Conservation (phyloP, 1,140 invertebrate species). For the Delia radicum region DNA sequence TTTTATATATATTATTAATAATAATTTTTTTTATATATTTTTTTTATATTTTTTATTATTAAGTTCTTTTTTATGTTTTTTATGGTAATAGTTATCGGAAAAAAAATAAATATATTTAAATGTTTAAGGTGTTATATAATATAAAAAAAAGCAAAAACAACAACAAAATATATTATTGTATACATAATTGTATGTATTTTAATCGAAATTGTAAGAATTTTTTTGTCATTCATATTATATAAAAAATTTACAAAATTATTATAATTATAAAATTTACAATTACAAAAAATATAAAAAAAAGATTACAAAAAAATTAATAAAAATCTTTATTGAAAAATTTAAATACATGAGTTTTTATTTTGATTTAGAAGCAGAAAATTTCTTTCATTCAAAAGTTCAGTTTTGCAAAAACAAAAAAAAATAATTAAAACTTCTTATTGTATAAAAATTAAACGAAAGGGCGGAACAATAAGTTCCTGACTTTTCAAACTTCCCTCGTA, state of each 20-base stretch:
- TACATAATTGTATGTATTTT: constrained; percentile 52
- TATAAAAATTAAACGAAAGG: too few species aligned
- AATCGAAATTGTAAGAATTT: constrained; percentile 46
- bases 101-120: constrained; percentile 16
- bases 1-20: background rate
- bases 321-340: constrained; percentile 30
- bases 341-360: background rate
- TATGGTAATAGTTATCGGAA: background rate
- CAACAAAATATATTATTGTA: constrained; percentile 26
- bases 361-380: too few species aligned
- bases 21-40: background rate
- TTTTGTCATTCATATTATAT: constrained; percentile 28
- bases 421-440: too few species aligned
- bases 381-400: too few species aligned
- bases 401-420: too few species aligned
- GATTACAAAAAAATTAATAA: constrained; percentile 28
- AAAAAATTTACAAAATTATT: constrained; percentile 53
- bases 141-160: constrained; percentile 6
- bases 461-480: too few species aligned
- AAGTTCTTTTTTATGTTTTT: constrained; percentile 6
- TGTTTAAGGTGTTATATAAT: constrained; percentile 23
- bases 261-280: constrained; percentile 31
- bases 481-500: too few species aligned
- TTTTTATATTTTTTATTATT: constrained; percentile 10
- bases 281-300: constrained; percentile 24